Conservation (phyloP, 2,113 vertebrate genomes). For the Microcebus griseorufus region DNA sequence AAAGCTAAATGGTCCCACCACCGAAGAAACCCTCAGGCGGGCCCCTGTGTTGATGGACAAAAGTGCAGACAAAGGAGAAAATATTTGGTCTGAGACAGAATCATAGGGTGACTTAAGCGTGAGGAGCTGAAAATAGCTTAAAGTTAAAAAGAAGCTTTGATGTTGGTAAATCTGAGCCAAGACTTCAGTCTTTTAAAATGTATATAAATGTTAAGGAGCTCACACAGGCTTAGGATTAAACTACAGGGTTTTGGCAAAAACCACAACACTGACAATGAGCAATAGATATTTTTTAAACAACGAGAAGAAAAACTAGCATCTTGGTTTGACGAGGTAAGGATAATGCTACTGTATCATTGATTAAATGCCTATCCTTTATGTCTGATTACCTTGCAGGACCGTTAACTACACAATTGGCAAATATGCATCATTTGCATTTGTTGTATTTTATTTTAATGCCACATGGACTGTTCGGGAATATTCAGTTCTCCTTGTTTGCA, state of each 20-base stretch:
- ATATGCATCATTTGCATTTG: background rate
- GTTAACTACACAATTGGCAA: background rate
- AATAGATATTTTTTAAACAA: background rate
- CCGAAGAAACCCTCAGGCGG: background rate
- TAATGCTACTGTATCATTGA: background rate
- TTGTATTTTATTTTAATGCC: background rate
- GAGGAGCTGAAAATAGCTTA: background rate
- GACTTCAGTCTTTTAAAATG: background rate
- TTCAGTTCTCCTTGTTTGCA: background rate
- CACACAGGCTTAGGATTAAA: background rate
- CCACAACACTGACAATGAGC: background rate
- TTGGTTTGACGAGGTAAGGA: background rate
- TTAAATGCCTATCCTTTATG: constrained; percentile 4
- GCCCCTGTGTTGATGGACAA: background rate
- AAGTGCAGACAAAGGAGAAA: background rate
- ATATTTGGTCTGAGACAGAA: background rate
- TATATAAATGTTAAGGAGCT: background rate
- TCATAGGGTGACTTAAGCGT: background rate
- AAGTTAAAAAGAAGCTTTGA: background rate
- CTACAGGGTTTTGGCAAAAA: background rate
- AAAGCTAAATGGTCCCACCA: background rate
- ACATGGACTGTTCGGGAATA: background rate
- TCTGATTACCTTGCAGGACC: background rate
- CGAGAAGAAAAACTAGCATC: background rate
- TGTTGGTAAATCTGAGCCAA: background rate